Evolutionary conservation across 2,113 vertebrate genomes (phyloP), one percentile per base, ranked within the genome.

Genomic region (Hucho hucho): DNA sequence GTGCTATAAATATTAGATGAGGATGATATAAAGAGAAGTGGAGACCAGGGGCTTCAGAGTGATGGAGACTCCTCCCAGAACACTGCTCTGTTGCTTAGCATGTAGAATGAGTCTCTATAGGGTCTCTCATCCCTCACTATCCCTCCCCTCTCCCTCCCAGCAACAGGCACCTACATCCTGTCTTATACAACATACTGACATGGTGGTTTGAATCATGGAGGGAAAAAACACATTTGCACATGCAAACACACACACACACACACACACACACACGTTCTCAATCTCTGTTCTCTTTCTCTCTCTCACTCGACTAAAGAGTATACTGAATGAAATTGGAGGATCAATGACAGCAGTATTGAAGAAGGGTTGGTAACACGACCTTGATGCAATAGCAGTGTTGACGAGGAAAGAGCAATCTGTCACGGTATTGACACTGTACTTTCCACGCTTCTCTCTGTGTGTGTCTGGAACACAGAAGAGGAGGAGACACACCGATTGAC

Each of bases 1-100:
- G 24, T 20, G 5, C 13, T 3, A 68, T 79, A 32, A 83, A 81
- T 79, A 70, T 74, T 79, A 65, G 73, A 86, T 74, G 74, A 84
- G 37, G n/a, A 65, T 6, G 68, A 53, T 67, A 49, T 75, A 71
- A 66, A 71, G 43, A 70, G 73, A 72, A 65, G 56, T 65, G 56
- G 81, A 64, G 68, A 49, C 2, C 12, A 20, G 20, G n/a, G 37
- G 67, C 24, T 64, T 64, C 25, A 64, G 63, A 64, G 20, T 32
- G 65, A 79, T 18, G 49, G 74, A 3, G 24, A 76, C 59, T 11
- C 12, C 26, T 59, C 26, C 4, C 32, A 43, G 29, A 81, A 65
- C 24, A 14, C 18, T 32, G 18, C n/a, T 64, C 26, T 13, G 9
- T n/a, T 22, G 64, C 49, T 75, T 65, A 56, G 32, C 53, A 56